Conservation (phyloP, 2,113 vertebrate genomes). For the Rhegmatorhina hoffmannsi region DNA sequence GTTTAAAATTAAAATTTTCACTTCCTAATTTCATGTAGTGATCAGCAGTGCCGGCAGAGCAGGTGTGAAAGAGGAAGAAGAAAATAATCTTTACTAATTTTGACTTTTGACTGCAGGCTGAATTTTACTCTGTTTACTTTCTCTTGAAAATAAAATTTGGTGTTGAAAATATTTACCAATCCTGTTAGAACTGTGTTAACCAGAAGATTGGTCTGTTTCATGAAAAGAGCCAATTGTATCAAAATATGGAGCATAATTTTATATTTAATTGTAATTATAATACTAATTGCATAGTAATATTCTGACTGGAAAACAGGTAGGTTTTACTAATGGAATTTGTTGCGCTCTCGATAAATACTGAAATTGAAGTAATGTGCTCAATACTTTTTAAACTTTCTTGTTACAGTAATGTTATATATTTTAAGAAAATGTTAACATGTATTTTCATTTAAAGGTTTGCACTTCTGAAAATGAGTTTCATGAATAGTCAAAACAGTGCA, state of each 20-base stretch:
- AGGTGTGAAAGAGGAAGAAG: too few relatives aligned
- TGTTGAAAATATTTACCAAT: not conserved
- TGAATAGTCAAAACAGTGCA: not conserved
- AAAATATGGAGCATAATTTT: not conserved
- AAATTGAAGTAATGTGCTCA: not conserved
- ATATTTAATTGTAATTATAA: not conserved
- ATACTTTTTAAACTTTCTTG: not conserved
- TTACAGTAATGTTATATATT: not conserved
- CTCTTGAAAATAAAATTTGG: not conserved
- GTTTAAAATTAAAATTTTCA: not conserved
- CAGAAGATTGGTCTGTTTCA: not conserved
- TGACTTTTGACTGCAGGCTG: not conserved
- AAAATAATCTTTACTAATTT: not conserved
- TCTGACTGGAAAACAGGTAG: not conserved
- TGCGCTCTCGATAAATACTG: not conserved
- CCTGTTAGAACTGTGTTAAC: not conserved
- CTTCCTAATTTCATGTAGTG: not conserved
- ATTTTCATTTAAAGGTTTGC: not conserved
- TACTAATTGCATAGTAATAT: not conserved
- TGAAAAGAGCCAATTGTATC: not conserved
- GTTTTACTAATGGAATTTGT: not conserved
- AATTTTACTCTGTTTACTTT: not conserved
- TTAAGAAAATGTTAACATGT: not conserved
- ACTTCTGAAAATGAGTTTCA: not conserved
- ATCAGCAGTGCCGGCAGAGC: not conserved